A percentile compares a stretch with the other conserved stretches of the same genome.
Conservation (phyloP, 1,140 invertebrate species). For the Anthonomus grandis region DNA sequence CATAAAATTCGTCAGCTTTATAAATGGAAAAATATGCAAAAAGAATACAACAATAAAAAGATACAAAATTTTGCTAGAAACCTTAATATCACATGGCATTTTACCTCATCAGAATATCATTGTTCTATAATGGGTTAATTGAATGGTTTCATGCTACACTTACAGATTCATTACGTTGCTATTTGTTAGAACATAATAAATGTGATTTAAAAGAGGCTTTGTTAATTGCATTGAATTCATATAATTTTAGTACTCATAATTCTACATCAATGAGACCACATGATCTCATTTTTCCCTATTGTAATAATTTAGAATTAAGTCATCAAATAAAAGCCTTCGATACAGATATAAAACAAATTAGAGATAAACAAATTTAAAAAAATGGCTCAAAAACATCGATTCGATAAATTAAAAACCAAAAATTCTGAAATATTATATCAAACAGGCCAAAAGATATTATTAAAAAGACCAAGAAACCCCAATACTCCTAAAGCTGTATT, state of each 20-base stretch:
- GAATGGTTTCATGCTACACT: neutral
- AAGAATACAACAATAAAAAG: constrained; percentile 2
- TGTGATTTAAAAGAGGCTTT: no score
- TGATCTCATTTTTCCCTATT: constrained; percentile 1
- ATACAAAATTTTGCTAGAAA: neutral
- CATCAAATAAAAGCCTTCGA: no score
- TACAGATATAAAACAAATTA: no score
- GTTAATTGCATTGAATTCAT: no score
- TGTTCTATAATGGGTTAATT: no score
- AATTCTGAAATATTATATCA: no score
- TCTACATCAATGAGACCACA: constrained; percentile 5
- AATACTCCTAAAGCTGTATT: neutral
- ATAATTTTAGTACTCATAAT: no score
- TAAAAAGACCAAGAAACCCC: neutral
- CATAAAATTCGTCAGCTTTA: no score
- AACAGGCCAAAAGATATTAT: no score
- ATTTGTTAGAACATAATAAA: constrained; percentile 8
- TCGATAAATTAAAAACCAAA: constrained; percentile 1
- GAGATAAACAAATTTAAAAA: neutral
- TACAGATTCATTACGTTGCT: neutral
- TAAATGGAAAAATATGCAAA: no score
- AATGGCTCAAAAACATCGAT: neutral
- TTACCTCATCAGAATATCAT: no score
- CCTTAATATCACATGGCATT: neutral
- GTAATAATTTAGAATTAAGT: neutral